phyloP scores from a whole-genome alignment of 2,113 vertebrate species.

The Zeus faber region DNA sequence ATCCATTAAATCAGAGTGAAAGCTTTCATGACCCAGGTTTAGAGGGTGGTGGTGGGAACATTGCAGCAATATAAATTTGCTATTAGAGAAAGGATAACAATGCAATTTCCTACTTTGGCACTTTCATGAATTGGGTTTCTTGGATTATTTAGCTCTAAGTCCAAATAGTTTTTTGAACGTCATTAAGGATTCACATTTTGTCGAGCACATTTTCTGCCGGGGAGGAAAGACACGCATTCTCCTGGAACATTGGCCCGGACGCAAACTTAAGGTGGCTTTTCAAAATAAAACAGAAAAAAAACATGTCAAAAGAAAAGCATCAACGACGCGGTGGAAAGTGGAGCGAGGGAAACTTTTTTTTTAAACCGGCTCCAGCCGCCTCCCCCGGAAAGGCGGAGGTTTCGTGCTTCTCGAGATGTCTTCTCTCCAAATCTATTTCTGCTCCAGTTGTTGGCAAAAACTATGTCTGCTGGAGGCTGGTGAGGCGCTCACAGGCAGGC shows the following conservation, averaged over 20 bases:
- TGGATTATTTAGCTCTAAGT: too few species aligned
- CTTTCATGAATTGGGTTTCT: too few species aligned
- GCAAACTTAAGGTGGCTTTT: background rate
- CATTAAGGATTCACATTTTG: too few species aligned
- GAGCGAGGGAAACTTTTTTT: slow-evolving; percentile 41
- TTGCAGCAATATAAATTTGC: slow-evolving; percentile 1
- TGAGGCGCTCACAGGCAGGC: slow-evolving; percentile 38
- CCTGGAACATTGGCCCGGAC: too few species aligned
- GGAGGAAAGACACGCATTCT: too few species aligned
- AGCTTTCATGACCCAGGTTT: slow-evolving; percentile 13
- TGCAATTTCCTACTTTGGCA: background rate
- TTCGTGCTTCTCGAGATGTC: slow-evolving; percentile 42
- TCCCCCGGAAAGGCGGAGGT: slow-evolving; percentile 35
- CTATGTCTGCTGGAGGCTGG: slow-evolving; percentile 38
- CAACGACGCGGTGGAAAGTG: slow-evolving; percentile 29
- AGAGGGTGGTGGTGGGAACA: too few species aligned
- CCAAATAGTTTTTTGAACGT: too few species aligned
- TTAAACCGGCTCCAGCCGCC: slow-evolving; percentile 38
- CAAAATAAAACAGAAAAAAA: slow-evolving; percentile 5
- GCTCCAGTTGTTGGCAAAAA: slow-evolving; percentile 45
- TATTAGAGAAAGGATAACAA: slow-evolving; percentile 1
- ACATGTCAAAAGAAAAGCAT: slow-evolving; percentile 39
- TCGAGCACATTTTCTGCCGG: too few species aligned
- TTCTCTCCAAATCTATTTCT: slow-evolving; percentile 61
- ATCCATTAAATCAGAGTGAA: slow-evolving; percentile 8